A percentile compares a stretch with the other conserved stretches of the same genome.
Conservation (phyloP, 2,888 invertebrate species). For the Petrophora chlorosata region DNA sequence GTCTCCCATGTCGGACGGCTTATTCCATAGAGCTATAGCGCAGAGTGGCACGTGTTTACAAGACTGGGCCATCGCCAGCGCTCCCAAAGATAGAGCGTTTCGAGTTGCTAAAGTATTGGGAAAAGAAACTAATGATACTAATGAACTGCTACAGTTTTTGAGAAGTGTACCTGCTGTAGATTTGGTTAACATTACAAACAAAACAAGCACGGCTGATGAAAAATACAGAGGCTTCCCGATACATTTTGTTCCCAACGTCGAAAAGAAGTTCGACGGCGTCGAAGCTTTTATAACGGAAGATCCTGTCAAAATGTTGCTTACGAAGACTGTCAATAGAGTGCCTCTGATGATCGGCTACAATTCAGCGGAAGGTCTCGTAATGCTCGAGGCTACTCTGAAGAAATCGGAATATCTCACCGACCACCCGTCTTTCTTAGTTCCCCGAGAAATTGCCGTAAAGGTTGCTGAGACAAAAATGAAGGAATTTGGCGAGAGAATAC, state of each 20-base stretch:
- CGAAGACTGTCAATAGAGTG: constrained; percentile 50
- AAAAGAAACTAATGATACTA: constrained; percentile 51
- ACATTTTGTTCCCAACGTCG: constrained; percentile 59
- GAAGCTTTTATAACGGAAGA: constrained; percentile 55
- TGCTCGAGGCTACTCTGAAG: constrained; percentile 42
- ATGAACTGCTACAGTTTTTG: constrained; percentile 53
- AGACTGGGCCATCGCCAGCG: constrained; percentile 53
- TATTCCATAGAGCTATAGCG: constrained; percentile 67
- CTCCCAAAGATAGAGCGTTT: constrained; percentile 53
- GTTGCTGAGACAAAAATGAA: constrained; percentile 42
- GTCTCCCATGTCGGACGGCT: constrained; percentile 65
- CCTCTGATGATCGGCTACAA: constrained; percentile 62
- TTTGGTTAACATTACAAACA: constrained; percentile 45
- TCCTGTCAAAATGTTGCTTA: constrained; percentile 47
- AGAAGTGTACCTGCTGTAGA: constrained; percentile 50
- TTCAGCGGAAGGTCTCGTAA: constrained; percentile 56
- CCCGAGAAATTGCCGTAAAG: constrained; percentile 49
- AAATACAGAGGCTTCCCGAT: constrained; percentile 53
- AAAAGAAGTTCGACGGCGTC: constrained; percentile 51
- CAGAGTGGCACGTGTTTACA: constrained; percentile 65
- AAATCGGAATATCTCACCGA: constrained; percentile 49
- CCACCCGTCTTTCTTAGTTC: constrained; percentile 52
- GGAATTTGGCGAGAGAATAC: constrained; percentile 54
- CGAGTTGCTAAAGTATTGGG: constrained; percentile 56
- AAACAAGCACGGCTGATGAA: constrained; percentile 54